phyloP scores from a whole-genome alignment of 2,113 vertebrate species.

The Ochotona curzoniae region DNA sequence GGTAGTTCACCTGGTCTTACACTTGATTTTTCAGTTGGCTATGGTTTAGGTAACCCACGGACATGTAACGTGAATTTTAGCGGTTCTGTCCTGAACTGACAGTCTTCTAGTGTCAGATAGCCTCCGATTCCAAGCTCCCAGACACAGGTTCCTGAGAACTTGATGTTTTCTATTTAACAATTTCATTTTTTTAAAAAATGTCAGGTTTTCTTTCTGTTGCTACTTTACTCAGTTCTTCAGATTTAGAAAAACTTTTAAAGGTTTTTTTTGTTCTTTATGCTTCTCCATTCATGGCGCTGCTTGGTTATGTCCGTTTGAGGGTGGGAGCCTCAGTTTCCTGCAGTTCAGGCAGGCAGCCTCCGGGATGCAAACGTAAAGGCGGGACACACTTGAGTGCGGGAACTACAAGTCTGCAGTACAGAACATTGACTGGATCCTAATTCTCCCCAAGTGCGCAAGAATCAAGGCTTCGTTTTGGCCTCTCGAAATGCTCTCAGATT shows the following conservation, averaged over 20 bases:
- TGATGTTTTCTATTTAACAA: neutral
- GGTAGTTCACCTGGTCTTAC: neutral
- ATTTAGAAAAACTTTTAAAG: neutral
- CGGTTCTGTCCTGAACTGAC: neutral
- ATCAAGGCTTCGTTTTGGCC: neutral
- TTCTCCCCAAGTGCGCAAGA: neutral
- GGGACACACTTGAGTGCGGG: neutral
- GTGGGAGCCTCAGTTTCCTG: neutral
- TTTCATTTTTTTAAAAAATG: neutral
- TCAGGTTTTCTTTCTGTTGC: neutral
- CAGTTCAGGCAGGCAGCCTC: neutral
- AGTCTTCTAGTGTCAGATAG: neutral
- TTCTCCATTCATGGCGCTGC: neutral
- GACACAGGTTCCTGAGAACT: neutral
- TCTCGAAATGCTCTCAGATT: neutral
- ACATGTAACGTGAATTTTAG: slow-evolving; percentile 7
- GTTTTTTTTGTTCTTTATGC: neutral
- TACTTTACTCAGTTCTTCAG: slow-evolving; percentile 14
- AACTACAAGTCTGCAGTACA: neutral
- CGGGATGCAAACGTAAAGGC: neutral
- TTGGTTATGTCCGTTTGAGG: neutral
- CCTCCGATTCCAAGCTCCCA: slow-evolving; percentile 12
- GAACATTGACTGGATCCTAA: neutral
- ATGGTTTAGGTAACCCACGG: neutral
- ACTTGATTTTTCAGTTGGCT: neutral